These are phyloP conservation scores for Ctenopoma multispine DNA, from an alignment of 2,797 vertebrate species.

Conservation along the genomic window DNA sequence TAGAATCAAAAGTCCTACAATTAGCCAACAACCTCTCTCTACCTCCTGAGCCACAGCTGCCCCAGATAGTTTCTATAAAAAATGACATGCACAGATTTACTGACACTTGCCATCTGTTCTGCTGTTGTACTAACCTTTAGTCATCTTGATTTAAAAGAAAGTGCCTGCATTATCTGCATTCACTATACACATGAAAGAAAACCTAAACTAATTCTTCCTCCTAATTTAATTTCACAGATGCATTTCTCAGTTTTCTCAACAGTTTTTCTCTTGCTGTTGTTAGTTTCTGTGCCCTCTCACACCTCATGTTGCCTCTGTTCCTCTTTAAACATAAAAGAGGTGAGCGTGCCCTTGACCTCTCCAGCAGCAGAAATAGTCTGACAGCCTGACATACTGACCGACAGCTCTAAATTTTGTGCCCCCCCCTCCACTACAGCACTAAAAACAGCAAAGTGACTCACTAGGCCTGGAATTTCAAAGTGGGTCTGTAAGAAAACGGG, in stretches of 20 bases:
- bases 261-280: conserved; percentile 30
- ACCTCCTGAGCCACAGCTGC: too few relatives aligned
- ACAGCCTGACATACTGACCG: conserved; percentile 70
- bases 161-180: not conserved
- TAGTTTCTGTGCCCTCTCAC: conserved; percentile 5
- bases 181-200: not conserved
- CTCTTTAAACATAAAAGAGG: conserved; percentile 48
- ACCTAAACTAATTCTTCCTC: not conserved
- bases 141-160: not conserved
- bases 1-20: too few relatives aligned
- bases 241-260: conserved; percentile 1
- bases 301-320: conserved; percentile 36
- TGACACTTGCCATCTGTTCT: too few relatives aligned
- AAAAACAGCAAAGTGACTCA: conserved; percentile 76
- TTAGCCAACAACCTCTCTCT: too few relatives aligned
- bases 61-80: too few relatives aligned
- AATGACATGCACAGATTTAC: too few relatives aligned
- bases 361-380: conserved; percentile 59
- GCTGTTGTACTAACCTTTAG: not conserved
- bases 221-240: not conserved
- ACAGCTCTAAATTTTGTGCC: conserved; percentile 54
- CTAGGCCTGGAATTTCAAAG: conserved; percentile 67
- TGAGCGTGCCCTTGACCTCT: conserved; percentile 63
- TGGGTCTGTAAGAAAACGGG: conserved; percentile 69
- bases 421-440: conserved; percentile 44